A percentile compares a stretch with the other conserved stretches of the same genome.
These are phyloP conservation scores for Cantharis rustica DNA, from an alignment of 2,888 invertebrate species.

Conservation along the genomic window DNA sequence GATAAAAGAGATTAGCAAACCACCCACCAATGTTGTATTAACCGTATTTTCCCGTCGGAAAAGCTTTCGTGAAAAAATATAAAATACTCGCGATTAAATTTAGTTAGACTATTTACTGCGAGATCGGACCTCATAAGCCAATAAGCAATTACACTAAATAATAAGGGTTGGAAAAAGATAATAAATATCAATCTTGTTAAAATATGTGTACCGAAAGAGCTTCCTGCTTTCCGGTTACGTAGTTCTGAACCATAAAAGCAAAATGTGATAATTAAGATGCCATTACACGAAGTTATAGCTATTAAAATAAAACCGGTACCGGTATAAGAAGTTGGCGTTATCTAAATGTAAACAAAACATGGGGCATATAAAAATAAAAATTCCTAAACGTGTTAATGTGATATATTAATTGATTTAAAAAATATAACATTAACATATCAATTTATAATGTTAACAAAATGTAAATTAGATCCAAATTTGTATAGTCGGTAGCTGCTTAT, in stretches of 20 bases:
- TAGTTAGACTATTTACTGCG: not conserved
- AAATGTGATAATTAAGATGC: slow-evolving; percentile 39
- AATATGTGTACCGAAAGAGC: slow-evolving; percentile 3
- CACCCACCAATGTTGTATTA: not conserved
- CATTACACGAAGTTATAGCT: slow-evolving; percentile 32
- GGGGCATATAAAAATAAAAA: not conserved
- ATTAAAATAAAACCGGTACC: slow-evolving; percentile 28
- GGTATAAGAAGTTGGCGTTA: not conserved
- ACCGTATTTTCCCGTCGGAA: not conserved
- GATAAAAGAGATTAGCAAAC: not conserved
- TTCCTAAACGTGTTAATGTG: not conserved
- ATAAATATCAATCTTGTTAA: slow-evolving; percentile 24
- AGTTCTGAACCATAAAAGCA: slow-evolving; percentile 31
- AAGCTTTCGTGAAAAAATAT: not conserved
- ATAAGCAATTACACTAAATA: slow-evolving; percentile 17
- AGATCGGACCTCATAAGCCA: slow-evolving; percentile 1
- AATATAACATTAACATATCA: not conserved
- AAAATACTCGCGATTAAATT: not conserved
- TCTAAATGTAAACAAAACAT: not conserved
- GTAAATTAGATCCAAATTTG: not conserved
- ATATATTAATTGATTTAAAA: not conserved
- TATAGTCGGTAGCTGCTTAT: not conserved
- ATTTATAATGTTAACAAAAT: not conserved
- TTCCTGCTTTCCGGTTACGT: slow-evolving; percentile 16
- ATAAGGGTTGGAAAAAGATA: slow-evolving; percentile 2